A percentile compares a stretch with the other conserved stretches of the same genome.
These are phyloP conservation scores for Tipula confusa DNA, from an alignment of 2,888 invertebrate species.

Conservation along the genomic window DNA sequence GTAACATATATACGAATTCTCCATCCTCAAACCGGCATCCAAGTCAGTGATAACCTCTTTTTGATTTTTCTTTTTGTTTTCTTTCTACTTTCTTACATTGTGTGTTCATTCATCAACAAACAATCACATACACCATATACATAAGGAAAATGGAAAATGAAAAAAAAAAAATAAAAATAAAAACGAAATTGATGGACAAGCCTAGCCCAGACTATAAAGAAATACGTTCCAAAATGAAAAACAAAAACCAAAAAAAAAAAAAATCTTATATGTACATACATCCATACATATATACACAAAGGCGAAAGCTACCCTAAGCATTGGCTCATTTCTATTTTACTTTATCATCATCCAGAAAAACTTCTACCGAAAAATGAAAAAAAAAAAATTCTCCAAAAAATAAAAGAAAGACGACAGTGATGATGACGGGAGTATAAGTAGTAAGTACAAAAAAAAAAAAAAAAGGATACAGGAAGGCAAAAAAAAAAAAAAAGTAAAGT, in stretches of 20 bases:
- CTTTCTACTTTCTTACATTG: background rate
- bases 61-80: background rate
- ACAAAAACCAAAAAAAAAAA: background rate
- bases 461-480: slow-evolving; percentile 6
- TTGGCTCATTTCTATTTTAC: slow-evolving; percentile 25
- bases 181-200: slow-evolving; percentile 9
- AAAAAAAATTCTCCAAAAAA: background rate
- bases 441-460: background rate
- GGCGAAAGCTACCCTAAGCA: slow-evolving; percentile 25
- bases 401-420: slow-evolving; percentile 7
- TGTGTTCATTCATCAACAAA: slow-evolving; percentile 16
- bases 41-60: background rate
- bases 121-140: slow-evolving; percentile 21
- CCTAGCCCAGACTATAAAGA: slow-evolving; percentile 20
- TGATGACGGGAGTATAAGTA: background rate
- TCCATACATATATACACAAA: background rate
- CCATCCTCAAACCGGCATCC: background rate
- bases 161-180: background rate
- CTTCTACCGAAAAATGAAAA: background rate
- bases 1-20: slow-evolving; percentile 12
- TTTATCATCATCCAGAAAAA: slow-evolving; percentile 8
- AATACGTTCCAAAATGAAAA: background rate
- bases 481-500: background rate
- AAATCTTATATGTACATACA: background rate
- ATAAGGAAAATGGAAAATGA: slow-evolving; percentile 13